These are phyloP conservation scores for Pollenia labialis DNA, from an alignment of 2,888 invertebrate genomes.

Conservation along the genomic window DNA sequence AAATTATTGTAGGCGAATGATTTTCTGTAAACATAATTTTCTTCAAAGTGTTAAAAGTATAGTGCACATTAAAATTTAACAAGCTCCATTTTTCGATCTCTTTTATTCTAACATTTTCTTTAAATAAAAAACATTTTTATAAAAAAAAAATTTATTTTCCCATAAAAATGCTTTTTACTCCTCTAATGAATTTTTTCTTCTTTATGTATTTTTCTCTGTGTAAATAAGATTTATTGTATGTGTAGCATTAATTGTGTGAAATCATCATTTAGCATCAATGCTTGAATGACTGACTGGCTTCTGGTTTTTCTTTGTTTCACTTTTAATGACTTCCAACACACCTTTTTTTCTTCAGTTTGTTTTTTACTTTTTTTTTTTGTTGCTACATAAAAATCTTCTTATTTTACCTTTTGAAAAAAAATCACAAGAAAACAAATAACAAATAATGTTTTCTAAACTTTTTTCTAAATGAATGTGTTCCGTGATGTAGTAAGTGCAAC, in stretches of 20 bases:
- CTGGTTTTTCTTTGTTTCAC: slow-evolving; percentile 53
- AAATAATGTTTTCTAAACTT: slow-evolving; percentile 56
- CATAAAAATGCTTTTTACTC: slow-evolving; percentile 31
- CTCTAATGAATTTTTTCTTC: slow-evolving; percentile 3
- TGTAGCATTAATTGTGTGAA: slow-evolving; percentile 45
- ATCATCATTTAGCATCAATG: slow-evolving; percentile 60
- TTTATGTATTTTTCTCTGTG: neutral
- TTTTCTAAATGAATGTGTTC: slow-evolving; percentile 35
- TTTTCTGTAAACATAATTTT: no score
- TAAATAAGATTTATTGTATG: slow-evolving; percentile 64
- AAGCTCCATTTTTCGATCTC: no score
- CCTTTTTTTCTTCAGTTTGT: slow-evolving; percentile 25
- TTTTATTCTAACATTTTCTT: neutral
- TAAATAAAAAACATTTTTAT: neutral
- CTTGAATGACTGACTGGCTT: slow-evolving; percentile 43
- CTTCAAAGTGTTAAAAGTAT: no score
- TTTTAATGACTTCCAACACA: slow-evolving; percentile 53
- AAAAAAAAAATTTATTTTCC: slow-evolving; percentile 1
- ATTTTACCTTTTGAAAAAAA: slow-evolving; percentile 28
- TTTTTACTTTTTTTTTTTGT: neutral
- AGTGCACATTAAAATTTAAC: no score
- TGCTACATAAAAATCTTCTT: slow-evolving; percentile 41
- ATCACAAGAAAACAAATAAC: neutral
- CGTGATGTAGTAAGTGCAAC: slow-evolving; percentile 52
- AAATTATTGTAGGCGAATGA: no score